Percentiles rank a stretch among this genome's conserved stretches.
These are phyloP conservation scores for Norana najaformis DNA, from an alignment of 2,888 invertebrate genomes.

Conservation along the genomic window DNA sequence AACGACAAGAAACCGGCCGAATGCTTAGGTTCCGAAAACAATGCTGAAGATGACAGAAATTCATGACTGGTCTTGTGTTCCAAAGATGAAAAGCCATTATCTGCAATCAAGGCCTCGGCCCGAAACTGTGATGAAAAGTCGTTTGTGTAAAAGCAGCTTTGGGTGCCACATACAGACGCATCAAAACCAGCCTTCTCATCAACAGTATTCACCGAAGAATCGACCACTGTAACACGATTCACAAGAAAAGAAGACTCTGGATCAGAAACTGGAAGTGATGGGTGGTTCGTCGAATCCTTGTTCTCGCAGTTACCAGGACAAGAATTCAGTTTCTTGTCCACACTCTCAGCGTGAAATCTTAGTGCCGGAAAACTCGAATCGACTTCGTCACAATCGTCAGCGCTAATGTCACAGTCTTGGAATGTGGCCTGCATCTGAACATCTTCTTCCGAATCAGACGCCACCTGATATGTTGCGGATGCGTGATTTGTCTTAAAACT, in stretches of 20 bases:
- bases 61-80: not conserved
- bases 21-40: not conserved
- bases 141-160: not conserved
- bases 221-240: not conserved
- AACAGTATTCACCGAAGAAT: not conserved
- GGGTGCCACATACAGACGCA: not conserved
- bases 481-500: not conserved
- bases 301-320: not conserved
- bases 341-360: not conserved
- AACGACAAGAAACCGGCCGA: constrained; percentile 1
- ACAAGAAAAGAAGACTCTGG: not conserved
- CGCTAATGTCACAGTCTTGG: not conserved
- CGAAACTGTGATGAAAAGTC: not conserved
- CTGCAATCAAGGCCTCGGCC: not conserved
- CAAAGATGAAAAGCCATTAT: not conserved
- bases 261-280: not conserved
- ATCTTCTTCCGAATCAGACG: not conserved
- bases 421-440: not conserved
- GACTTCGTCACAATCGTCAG: not conserved
- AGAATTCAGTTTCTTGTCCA: not conserved
- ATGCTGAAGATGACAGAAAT: not conserved
- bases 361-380: not conserved
- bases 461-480: not conserved
- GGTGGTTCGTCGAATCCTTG: not conserved
- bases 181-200: not conserved